Base-by-base conservation (phyloP, 2,113 vertebrate species). In the Ophthalmotilapia sp. region DNA sequence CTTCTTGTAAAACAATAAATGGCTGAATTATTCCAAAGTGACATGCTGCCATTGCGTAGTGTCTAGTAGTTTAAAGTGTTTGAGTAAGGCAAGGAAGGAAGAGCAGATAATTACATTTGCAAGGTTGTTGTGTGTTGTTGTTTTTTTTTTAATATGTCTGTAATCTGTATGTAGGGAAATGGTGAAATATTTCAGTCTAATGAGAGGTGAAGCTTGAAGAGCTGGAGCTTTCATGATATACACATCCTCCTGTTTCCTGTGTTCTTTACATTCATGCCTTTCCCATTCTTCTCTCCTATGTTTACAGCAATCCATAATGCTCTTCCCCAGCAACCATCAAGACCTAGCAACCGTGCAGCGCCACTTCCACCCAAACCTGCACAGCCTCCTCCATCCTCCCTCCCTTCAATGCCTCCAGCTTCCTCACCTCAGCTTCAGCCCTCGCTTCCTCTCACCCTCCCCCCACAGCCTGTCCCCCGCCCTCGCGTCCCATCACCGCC, bases 251-350 rank as follows among this genome's bases (percentile, higher is more conserved):
- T 62, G 31, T 70, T 70, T 68, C 6, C 42, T 31, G 14, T 33
- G 3, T 58, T 77, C 12, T 79, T 62, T 49, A 77, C 29, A 21
- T n/a, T 77, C 45, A 77, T 49, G 15, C 10, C 26, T 47, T 23
- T 58, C 9, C 58, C 29, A 26, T 38, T 79, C 11, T 56, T 56
- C 31, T 36, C 7, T 51, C 45, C 15, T 21, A 70, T 47, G 58
- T 94, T 84, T 81, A 3, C 94, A 99, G 98, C 98, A 90, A 94
- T 98, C 94, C 98, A 99, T 96, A 98, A 96, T 9, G 97, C 97
- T 82, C 96, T 99, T 92, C 98, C 98, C 84, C 98, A 98, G 94
- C 98, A 98, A 93, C 98, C 98, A 7, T 97, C 98, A 0, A 95
- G 98, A 83, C 98, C 98, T n/a, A 98, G 97, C 79, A 97, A 97